Conservation (phyloP, 64 coral and sea anemone species). For the Platygyra sinensis region DNA sequence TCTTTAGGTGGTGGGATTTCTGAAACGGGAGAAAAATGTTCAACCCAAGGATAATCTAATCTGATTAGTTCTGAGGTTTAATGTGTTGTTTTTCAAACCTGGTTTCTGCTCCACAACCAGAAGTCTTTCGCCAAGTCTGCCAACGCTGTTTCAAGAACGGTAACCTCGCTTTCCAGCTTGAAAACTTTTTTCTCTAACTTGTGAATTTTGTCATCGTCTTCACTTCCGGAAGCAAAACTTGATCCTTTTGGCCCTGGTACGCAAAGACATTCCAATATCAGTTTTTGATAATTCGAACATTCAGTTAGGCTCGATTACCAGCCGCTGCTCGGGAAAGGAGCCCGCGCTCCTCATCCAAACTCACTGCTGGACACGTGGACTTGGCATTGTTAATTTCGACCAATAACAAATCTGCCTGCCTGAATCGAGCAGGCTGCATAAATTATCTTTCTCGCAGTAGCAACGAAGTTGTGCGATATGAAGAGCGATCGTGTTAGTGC, state of each 20-base stretch:
- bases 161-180: conserved; percentile 73
- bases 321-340: too few species aligned
- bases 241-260: conserved; percentile 5
- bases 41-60: too few species aligned
- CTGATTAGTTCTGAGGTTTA: too few species aligned
- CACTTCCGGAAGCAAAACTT: neutral
- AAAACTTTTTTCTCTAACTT: conserved; percentile 50
- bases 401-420: too few species aligned
- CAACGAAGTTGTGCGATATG: too few species aligned
- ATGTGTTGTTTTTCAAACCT: conserved; percentile 2
- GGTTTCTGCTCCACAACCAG: conserved; percentile 31
- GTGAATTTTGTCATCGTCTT: neutral
- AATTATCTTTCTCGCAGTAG: too few species aligned
- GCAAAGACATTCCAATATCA: neutral
- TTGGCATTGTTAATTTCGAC: too few species aligned
- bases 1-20: neutral
- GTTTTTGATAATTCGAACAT: neutral
- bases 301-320: too few species aligned
- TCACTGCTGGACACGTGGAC: too few species aligned
- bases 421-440: too few species aligned
- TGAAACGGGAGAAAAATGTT: neutral
- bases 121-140: conserved; percentile 62
- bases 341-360: too few species aligned
- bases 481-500: too few species aligned
- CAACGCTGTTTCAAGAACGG: conserved; percentile 76